Evolutionary conservation across 2,113 vertebrate genomes (phyloP).

Genomic region (Ceratotherium simum): DNA sequence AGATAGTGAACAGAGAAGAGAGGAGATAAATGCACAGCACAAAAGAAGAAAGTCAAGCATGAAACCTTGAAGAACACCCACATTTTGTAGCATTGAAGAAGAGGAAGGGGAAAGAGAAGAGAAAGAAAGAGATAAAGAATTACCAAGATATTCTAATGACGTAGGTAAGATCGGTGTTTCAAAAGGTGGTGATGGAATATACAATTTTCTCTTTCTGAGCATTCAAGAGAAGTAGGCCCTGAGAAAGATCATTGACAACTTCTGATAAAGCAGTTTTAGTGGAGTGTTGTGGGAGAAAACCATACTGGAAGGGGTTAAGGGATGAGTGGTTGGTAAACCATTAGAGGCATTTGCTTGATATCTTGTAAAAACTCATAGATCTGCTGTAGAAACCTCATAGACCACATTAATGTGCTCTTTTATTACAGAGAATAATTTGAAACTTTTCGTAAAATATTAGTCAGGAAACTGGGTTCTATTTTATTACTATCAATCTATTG

Average conservation of each 20-base stretch:
- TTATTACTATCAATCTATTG: background rate
- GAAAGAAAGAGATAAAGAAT: background rate
- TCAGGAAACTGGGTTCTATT: slow-evolving; percentile 19
- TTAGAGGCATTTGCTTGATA: background rate
- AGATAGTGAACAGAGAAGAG: background rate
- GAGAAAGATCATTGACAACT: background rate
- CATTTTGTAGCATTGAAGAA: background rate
- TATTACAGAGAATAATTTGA: slow-evolving; percentile 34
- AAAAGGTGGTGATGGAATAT: background rate
- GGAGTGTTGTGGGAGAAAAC: background rate
- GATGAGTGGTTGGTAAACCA: background rate
- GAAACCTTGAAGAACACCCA: background rate
- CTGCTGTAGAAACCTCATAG: background rate
- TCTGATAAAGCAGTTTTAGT: background rate
- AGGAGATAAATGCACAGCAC: background rate
- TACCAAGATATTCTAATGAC: background rate
- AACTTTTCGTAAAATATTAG: slow-evolving; percentile 27
- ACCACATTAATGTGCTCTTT: slow-evolving; percentile 14
- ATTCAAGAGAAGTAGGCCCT: background rate
- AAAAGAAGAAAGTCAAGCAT: background rate
- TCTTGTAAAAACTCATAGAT: background rate
- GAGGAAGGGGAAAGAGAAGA: background rate
- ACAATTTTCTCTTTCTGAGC: background rate
- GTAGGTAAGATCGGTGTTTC: background rate
- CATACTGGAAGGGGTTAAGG: background rate